These are phyloP conservation scores for Paguma larvata DNA, from an alignment of 2,797 vertebrate genomes.

Conservation along the genomic window DNA sequence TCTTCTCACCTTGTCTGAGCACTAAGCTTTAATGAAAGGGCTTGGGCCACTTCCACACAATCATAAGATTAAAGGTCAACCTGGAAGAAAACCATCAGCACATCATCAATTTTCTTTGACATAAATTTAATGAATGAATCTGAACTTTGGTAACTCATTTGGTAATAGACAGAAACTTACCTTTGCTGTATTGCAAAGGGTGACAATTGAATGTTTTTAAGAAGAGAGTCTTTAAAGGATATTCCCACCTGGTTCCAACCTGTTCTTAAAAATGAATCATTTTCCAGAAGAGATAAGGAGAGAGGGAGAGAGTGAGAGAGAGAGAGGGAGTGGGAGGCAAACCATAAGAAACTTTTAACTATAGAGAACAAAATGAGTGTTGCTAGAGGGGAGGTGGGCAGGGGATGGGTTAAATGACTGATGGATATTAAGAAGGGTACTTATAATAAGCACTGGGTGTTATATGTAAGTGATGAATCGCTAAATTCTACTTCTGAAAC, in stretches of 20 bases:
- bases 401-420: no score
- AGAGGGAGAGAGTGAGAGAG: no score
- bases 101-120: not conserved
- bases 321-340: no score
- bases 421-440: no score
- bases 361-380: no score
- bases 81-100: not conserved
- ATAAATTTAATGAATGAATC: not conserved
- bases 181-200: not conserved
- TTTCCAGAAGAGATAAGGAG: no score
- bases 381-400: no score
- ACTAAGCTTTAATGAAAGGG: not conserved
- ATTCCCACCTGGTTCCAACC: not conserved
- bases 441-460: no score
- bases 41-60: not conserved
- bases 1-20: not conserved
- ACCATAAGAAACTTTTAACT: no score
- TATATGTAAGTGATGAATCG: no score
- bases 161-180: not conserved
- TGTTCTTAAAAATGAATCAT: not conserved
- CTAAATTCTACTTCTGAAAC: no score
- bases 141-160: conserved; percentile 37
- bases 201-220: not conserved
- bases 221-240: not conserved
- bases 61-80: not conserved